Percentiles rank a stretch among this genome's conserved stretches.
These are phyloP conservation scores for Drosophila nigricruria DNA, from an alignment of 2,888 invertebrate genomes.

Conservation along the genomic window DNA sequence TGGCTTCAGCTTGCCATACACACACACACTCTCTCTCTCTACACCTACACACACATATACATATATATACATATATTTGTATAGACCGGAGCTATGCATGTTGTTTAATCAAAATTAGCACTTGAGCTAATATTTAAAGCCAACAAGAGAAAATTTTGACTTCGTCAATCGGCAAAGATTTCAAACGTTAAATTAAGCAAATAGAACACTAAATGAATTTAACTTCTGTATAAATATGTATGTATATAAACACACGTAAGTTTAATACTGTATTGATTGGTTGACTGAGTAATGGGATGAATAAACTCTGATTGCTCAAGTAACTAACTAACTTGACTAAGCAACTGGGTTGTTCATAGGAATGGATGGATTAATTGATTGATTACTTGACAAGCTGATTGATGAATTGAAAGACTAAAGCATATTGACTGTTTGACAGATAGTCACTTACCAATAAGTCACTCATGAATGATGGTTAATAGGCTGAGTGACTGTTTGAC, in stretches of 20 bases:
- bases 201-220: slow-evolving; percentile 1
- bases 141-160: slow-evolving; percentile 14
- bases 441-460: no score
- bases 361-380: not conserved
- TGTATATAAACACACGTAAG: not conserved
- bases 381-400: not conserved
- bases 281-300: not conserved
- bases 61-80: not conserved
- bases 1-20: slow-evolving; percentile 22
- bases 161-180: slow-evolving; percentile 2
- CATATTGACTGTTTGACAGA: not conserved
- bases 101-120: slow-evolving; percentile 34
- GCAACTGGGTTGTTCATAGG: not conserved
- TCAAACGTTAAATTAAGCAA: slow-evolving; percentile 7
- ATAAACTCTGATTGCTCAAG: not conserved
- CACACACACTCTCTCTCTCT: not conserved
- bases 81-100: slow-evolving; percentile 2
- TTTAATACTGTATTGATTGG: not conserved
- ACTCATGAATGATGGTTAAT: not conserved
- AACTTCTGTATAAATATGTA: not conserved
- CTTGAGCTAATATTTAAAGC: slow-evolving; percentile 30
- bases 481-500: not conserved
- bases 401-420: not conserved
- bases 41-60: not conserved
- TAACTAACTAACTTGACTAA: no score